These are phyloP conservation scores for Bombycilla garrulus DNA, from an alignment of 2,113 vertebrate species.

Conservation along the genomic window DNA sequence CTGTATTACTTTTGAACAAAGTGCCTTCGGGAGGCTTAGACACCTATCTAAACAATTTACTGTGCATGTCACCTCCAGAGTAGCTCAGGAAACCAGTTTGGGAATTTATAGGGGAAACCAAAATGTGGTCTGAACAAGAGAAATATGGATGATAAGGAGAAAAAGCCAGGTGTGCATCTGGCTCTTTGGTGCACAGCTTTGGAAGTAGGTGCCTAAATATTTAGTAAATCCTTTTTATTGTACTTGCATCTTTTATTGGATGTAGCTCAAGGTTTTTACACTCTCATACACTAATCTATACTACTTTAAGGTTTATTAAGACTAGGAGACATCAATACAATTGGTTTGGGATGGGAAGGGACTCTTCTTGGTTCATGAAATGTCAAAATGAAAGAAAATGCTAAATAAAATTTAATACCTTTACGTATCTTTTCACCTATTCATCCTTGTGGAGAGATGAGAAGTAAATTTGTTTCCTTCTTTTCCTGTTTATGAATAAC, in stretches of 20 bases:
- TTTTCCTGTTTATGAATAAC: not conserved
- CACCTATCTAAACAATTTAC: not conserved
- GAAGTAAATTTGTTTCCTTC: not conserved
- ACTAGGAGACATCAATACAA: not conserved
- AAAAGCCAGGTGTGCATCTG: not conserved
- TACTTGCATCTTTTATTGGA: not conserved
- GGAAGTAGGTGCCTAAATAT: not conserved
- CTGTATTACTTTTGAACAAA: not conserved
- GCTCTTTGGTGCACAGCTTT: not conserved
- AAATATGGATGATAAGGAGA: not conserved
- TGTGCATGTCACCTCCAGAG: not conserved
- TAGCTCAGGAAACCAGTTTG: not conserved
- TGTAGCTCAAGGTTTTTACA: not conserved
- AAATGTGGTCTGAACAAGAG: not conserved
- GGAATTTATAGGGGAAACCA: not conserved
- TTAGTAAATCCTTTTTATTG: not conserved
- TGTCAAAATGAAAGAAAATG: not conserved
- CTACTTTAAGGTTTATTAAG: not conserved
- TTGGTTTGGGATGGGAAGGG: not conserved
- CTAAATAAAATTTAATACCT: not conserved
- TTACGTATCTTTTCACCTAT: not conserved
- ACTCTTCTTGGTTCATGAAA: not conserved
- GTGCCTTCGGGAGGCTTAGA: not conserved
- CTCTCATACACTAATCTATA: not conserved
- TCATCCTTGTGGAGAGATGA: not conserved